A percentile compares a stretch with the other conserved stretches of the same genome.
Evolutionary conservation across 30 jellyfish, hydroid and myxozoan genomes (phyloP).

Genomic region (Haliclystus octoradiatus): DNA sequence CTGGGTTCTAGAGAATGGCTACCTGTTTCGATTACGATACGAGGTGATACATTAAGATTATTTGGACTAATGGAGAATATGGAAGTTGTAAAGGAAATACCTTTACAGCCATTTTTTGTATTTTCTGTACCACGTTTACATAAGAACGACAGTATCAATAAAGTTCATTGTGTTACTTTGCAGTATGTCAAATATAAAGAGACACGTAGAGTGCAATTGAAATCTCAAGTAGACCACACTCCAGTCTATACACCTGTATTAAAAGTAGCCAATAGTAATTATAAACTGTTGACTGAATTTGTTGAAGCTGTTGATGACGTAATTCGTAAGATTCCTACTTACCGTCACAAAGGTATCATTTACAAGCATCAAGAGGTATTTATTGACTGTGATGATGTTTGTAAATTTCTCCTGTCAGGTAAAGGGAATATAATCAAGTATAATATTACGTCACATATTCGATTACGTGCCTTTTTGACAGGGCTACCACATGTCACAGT

Average conservation of each 20-base stretch:
- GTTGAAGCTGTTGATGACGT: constrained; percentile 47
- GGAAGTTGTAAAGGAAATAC: constrained; percentile 54
- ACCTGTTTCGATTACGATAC: constrained; percentile 37
- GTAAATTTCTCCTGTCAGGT: constrained; percentile 74
- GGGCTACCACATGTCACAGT: constrained; percentile 49
- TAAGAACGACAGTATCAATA: constrained; percentile 17
- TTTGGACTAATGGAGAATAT: constrained; percentile 12
- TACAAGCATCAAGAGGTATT: constrained; percentile 74
- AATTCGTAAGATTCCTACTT: constrained; percentile 57
- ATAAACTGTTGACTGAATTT: constrained; percentile 28
- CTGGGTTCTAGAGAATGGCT: constrained; percentile 55
- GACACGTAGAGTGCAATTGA: constrained; percentile 26
- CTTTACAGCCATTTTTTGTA: constrained; percentile 67
- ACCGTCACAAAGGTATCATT: constrained; percentile 60
- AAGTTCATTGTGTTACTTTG: constrained; percentile 61
- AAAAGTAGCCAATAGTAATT: constrained; percentile 52
- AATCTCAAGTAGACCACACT: constrained; percentile 43
- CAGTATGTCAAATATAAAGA: constrained; percentile 83
- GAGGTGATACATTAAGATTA: constrained; percentile 30
- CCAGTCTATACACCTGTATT: constrained; percentile 72
- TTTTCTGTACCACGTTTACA: constrained; percentile 60
- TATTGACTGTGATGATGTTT: constrained; percentile 74
- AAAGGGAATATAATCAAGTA: constrained; percentile 50
- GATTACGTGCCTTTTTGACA: constrained; percentile 51
- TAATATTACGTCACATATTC: constrained; percentile 58